A percentile compares a stretch with the other conserved stretches of the same genome.
phyloP scores from a whole-genome alignment of 2,888 invertebrate species.

The Noctua janthe region DNA sequence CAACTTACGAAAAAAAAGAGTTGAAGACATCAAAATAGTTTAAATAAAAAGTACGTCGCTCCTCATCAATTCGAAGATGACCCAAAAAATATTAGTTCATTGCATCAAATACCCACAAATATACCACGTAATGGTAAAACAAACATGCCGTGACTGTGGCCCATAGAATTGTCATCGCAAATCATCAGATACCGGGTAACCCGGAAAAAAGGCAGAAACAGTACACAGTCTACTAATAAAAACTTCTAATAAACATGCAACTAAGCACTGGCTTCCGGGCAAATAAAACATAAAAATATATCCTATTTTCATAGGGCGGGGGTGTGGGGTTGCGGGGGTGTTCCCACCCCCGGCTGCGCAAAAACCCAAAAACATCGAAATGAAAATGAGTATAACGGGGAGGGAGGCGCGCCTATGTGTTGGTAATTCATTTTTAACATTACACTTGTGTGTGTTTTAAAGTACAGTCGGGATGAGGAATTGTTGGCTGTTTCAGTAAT shows the following conservation, averaged over 20 bases:
- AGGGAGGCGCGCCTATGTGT: slow-evolving; percentile 83
- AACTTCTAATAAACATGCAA: slow-evolving; percentile 91
- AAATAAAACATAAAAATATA: slow-evolving; percentile 91
- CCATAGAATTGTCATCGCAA: slow-evolving; percentile 83
- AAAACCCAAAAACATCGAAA: slow-evolving; percentile 91
- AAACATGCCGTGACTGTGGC: slow-evolving; percentile 82
- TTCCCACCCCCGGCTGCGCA: slow-evolving; percentile 86
- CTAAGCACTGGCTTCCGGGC: slow-evolving; percentile 90
- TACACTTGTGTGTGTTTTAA: slow-evolving; percentile 90
- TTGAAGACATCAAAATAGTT: slow-evolving; percentile 26
- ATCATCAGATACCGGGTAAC: slow-evolving; percentile 75
- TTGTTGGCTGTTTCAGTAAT: slow-evolving; percentile 55
- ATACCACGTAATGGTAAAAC: slow-evolving; percentile 61
- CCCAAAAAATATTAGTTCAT: slow-evolving; percentile 56
- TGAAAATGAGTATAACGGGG: slow-evolving; percentile 90
- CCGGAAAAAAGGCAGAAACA: slow-evolving; percentile 77
- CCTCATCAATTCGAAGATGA: slow-evolving; percentile 48
- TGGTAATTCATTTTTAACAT: slow-evolving; percentile 91
- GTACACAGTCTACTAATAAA: slow-evolving; percentile 90
- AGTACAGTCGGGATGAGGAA: slow-evolving; percentile 82
- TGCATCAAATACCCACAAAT: slow-evolving; percentile 55
- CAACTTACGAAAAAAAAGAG: not conserved
- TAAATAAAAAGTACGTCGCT: not conserved
- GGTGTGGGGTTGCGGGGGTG: slow-evolving; percentile 76
- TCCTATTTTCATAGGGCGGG: slow-evolving; percentile 91